These are phyloP conservation scores for Agelas oroides DNA, from an alignment of 37 sponge, comb jelly and placozoan genomes.

Conservation along the genomic window DNA sequence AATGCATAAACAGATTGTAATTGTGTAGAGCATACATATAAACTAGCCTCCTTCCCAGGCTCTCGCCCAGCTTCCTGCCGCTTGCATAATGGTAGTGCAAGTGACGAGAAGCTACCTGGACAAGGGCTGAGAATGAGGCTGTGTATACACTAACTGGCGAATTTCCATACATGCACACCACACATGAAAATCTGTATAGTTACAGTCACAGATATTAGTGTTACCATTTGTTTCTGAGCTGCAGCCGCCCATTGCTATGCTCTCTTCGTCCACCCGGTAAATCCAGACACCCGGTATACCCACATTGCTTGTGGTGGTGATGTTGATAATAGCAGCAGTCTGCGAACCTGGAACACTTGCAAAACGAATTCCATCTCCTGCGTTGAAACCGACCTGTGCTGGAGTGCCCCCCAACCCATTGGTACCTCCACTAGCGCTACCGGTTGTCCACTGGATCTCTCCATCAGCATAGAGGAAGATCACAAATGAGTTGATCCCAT, in stretches of 20 bases:
- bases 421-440: neutral
- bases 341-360: slow-evolving; percentile 45
- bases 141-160: too few species aligned
- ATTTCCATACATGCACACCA: too few species aligned
- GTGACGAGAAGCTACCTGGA: too few species aligned
- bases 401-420: slow-evolving; percentile 23
- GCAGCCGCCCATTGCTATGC: neutral
- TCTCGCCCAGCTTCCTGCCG: too few species aligned
- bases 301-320: slow-evolving; percentile 32
- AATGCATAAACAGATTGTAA: too few species aligned
- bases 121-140: too few species aligned
- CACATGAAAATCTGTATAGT: too few species aligned
- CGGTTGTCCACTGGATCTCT: slow-evolving; percentile 59
- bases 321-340: neutral
- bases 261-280: slow-evolving; percentile 3
- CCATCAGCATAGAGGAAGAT: slow-evolving; percentile 63
- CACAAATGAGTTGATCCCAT: slow-evolving; percentile 27
- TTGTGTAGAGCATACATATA: too few species aligned
- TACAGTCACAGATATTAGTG: too few species aligned
- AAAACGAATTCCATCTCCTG: slow-evolving; percentile 11
- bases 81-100: too few species aligned
- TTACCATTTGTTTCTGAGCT: too few species aligned
- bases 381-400: slow-evolving; percentile 51
- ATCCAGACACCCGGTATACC: slow-evolving; percentile 55
- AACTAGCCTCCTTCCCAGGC: too few species aligned